Percentiles rank a stretch among this genome's conserved stretches.
These are phyloP conservation scores for Stegana nigrithorax DNA, from an alignment of 2,888 invertebrate species.

Conservation along the genomic window DNA sequence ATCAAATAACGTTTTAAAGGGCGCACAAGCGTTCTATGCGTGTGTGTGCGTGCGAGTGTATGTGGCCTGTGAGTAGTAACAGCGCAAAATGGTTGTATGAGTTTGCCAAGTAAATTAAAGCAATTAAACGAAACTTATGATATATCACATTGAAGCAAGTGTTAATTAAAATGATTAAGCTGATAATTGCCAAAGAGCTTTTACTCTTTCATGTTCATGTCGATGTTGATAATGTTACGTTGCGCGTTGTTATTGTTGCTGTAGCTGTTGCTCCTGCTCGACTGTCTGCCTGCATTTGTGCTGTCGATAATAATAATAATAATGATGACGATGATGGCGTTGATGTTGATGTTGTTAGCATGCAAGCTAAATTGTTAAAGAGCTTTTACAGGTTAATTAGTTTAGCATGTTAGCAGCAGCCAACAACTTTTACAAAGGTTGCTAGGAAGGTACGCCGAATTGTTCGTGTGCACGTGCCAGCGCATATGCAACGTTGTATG, in stretches of 20 bases:
- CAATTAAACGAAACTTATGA: conserved; percentile 39
- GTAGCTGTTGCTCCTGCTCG: too few species aligned
- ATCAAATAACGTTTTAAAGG: background rate
- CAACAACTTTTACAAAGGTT: background rate
- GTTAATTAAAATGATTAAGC: conserved; percentile 62
- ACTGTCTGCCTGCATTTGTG: background rate
- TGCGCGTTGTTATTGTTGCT: background rate
- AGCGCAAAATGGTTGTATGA: too few species aligned
- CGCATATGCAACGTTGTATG: too few species aligned
- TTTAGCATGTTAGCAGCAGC: conserved; percentile 39
- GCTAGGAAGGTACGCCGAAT: background rate
- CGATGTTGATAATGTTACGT: too few species aligned
- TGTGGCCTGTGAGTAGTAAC: too few species aligned
- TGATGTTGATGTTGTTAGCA: conserved; percentile 21
- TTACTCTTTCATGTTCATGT: background rate
- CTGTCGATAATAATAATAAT: background rate
- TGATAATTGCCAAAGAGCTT: conserved; percentile 46
- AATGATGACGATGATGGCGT: conserved; percentile 3
- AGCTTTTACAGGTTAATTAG: conserved; percentile 58
- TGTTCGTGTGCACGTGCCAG: background rate
- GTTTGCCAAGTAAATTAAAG: background rate
- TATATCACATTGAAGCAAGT: conserved; percentile 48
- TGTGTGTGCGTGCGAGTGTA: background rate
- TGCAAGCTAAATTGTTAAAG: conserved; percentile 51
- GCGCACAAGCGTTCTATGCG: too few species aligned